phyloP scores from a whole-genome alignment of 2,797 vertebrate genomes.

The Tapirus indicus region DNA sequence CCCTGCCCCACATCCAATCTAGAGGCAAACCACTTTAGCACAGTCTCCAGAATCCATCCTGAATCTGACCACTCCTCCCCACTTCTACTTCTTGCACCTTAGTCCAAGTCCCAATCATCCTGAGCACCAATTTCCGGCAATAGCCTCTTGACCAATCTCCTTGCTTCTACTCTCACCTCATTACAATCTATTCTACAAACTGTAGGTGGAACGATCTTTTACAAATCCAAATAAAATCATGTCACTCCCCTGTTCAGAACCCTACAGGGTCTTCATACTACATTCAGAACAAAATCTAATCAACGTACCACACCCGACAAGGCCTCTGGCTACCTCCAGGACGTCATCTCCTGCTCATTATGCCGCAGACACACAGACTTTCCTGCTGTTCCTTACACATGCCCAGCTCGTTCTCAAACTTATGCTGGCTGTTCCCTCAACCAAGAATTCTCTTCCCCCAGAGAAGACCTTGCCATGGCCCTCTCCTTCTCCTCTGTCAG shows the following conservation, averaged over 20 bases:
- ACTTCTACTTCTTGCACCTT: background rate
- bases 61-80: background rate
- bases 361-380: background rate
- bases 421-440: background rate
- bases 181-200: background rate
- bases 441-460: background rate
- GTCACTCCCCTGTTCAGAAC: background rate
- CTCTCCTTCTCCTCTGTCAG: background rate
- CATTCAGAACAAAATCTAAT: background rate
- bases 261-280: background rate
- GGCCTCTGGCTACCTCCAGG: background rate
- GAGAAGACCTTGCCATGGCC: background rate
- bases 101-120: background rate
- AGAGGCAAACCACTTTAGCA: background rate
- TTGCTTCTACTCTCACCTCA: background rate
- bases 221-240: background rate
- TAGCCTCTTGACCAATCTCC: background rate
- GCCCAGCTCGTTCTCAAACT: background rate
- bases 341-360: background rate
- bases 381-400: background rate
- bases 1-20: background rate
- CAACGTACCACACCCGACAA: background rate
- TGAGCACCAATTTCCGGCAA: background rate
- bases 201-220: background rate
- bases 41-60: background rate